Percentiles rank a stretch among this genome's conserved stretches.
Conservation (phyloP, 2,888 invertebrate species). For the Clusia tigrina region DNA sequence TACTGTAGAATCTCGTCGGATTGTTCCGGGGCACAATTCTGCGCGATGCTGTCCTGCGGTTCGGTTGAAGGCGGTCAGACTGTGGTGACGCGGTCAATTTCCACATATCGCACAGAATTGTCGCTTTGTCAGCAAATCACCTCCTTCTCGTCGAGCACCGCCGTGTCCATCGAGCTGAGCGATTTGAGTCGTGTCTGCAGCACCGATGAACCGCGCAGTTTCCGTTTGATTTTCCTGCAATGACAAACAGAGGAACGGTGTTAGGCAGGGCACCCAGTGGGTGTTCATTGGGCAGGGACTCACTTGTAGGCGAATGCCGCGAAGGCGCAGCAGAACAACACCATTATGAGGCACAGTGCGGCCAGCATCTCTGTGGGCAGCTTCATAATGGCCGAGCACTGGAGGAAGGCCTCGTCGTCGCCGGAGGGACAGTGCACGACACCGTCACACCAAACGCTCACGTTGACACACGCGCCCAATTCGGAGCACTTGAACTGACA, state of each 20-base stretch:
- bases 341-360: constrained; percentile 66
- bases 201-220: constrained; percentile 77
- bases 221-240: constrained; percentile 67
- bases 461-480: constrained; percentile 81
- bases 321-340: constrained; percentile 64
- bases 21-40: constrained; percentile 64
- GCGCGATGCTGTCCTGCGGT: constrained; percentile 46
- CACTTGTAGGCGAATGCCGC: constrained; percentile 67
- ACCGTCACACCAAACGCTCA: constrained; percentile 84
- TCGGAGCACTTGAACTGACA: constrained; percentile 81
- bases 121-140: constrained; percentile 96
- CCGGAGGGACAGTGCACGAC: constrained; percentile 80
- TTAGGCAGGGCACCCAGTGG: neutral
- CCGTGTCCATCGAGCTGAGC: constrained; percentile 77
- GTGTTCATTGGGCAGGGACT: constrained; percentile 44
- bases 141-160: constrained; percentile 85
- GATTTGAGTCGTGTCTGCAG: constrained; percentile 82
- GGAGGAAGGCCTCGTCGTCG: constrained; percentile 80
- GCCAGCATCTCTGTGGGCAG: constrained; percentile 78
- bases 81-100: constrained; percentile 88
- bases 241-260: neutral
- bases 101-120: constrained; percentile 92
- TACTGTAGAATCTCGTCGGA: constrained; percentile 22
- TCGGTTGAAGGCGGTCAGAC: constrained; percentile 71
- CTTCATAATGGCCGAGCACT: constrained; percentile 80